Percentiles rank a stretch among this genome's conserved stretches.
phyloP scores from a whole-genome alignment of 2,888 invertebrate genomes.

The Archaeoteleia sp. region DNA sequence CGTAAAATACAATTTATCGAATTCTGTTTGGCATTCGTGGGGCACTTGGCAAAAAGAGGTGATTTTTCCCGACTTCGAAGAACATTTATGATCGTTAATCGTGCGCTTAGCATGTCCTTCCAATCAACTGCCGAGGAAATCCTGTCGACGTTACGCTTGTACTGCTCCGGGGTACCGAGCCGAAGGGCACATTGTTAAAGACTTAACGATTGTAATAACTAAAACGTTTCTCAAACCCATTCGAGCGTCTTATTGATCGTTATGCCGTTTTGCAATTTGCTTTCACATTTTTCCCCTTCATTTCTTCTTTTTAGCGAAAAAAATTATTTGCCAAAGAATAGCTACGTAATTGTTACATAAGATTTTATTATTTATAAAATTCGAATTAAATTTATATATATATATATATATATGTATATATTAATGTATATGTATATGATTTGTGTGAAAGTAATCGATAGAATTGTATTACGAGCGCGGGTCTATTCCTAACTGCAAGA shows the following conservation, averaged over 20 bases:
- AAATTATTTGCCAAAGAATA: too few species aligned
- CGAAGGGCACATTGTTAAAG: slow-evolving; percentile 1
- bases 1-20: neutral
- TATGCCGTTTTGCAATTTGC: neutral
- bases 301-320: neutral
- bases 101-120: slow-evolving; percentile 19
- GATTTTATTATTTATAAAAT: too few species aligned
- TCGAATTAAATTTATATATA: too few species aligned
- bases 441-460: too few species aligned
- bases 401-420: too few species aligned
- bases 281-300: slow-evolving; percentile 1
- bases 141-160: slow-evolving; percentile 12
- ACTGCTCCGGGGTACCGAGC: slow-evolving; percentile 19
- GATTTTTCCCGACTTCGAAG: slow-evolving; percentile 1
- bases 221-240: slow-evolving; percentile 8
- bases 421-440: too few species aligned
- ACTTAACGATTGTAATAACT: neutral
- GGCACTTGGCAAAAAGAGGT: too few species aligned
- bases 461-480: neutral
- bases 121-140: slow-evolving; percentile 28
- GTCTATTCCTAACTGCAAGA: slow-evolving; percentile 6
- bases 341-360: too few species aligned
- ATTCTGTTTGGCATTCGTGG: too few species aligned
- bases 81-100: slow-evolving; percentile 3
- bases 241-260: slow-evolving; percentile 3